These are phyloP conservation scores for Phalacrocorax brasilianus DNA, from an alignment of 2,113 vertebrate species.

Conservation along the genomic window DNA sequence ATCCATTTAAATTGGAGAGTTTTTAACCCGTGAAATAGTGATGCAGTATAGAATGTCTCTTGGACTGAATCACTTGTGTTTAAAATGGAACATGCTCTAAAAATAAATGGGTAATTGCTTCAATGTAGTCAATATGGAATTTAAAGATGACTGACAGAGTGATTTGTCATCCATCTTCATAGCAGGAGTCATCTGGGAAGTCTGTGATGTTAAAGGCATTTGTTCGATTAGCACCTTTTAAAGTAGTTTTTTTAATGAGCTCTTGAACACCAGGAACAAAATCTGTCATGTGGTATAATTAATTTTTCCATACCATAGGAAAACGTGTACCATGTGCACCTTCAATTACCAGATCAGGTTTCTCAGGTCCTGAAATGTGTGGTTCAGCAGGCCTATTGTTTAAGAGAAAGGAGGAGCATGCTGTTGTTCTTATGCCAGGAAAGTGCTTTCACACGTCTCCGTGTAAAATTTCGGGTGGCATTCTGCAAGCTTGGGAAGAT, in stretches of 20 bases:
- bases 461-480: not conserved
- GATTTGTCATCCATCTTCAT: not conserved
- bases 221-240: slow-evolving; percentile 23
- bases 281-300: slow-evolving; percentile 1
- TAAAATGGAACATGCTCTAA: slow-evolving; percentile 36
- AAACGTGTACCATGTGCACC: not conserved
- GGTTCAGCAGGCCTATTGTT: not conserved
- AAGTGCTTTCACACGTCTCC: not conserved
- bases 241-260: slow-evolving; percentile 29
- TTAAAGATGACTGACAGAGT: not conserved
- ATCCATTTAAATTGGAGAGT: slow-evolving; percentile 8
- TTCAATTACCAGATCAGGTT: slow-evolving; percentile 14
- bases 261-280: not conserved
- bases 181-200: slow-evolving; percentile 22
- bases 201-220: not conserved
- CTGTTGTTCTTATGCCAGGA: not conserved
- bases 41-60: not conserved
- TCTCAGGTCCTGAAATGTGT: not conserved
- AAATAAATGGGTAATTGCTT: slow-evolving; percentile 28
- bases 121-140: not conserved
- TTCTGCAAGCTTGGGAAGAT: not conserved
- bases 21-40: slow-evolving; percentile 22
- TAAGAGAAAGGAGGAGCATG: not conserved
- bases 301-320: not conserved
- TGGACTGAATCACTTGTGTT: slow-evolving; percentile 35